Evolutionary conservation across 1,140 invertebrate genomes (phyloP).

Genomic region (Magallana gigas): DNA sequence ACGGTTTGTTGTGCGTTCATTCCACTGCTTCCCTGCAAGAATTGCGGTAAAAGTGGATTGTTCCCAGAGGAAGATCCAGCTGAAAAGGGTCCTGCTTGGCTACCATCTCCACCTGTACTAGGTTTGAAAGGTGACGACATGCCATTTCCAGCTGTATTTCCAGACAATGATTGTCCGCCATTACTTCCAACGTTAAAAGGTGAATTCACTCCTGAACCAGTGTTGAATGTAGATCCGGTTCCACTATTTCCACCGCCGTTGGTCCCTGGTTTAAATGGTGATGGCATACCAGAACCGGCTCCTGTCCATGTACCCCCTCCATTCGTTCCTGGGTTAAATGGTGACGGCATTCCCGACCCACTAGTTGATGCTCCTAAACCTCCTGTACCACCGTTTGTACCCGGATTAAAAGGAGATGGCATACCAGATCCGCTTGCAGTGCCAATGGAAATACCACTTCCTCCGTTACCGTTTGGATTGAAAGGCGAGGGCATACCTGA

Average conservation of each 20-base stretch:
- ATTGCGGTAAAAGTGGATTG: constrained; percentile 27
- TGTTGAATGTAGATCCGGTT: background rate
- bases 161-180: constrained; percentile 21
- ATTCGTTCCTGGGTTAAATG: background rate
- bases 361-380: background rate
- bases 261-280: background rate
- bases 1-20: constrained; percentile 35
- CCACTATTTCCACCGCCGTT: background rate
- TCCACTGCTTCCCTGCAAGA: constrained; percentile 44
- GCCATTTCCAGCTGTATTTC: constrained; percentile 8
- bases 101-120: background rate
- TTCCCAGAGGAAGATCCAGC: constrained; percentile 32
- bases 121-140: constrained; percentile 41
- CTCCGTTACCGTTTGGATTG: constrained; percentile 25
- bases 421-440: background rate
- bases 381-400: background rate
- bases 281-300: background rate
- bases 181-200: constrained; percentile 21
- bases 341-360: background rate
- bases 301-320: background rate
- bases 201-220: constrained; percentile 3
- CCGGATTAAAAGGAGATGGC: constrained; percentile 30
- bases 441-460: constrained; percentile 31
- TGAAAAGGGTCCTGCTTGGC: background rate
- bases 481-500: background rate